Conservation (phyloP, 2,888 invertebrate genomes). For the Pheosia gnoma region DNA sequence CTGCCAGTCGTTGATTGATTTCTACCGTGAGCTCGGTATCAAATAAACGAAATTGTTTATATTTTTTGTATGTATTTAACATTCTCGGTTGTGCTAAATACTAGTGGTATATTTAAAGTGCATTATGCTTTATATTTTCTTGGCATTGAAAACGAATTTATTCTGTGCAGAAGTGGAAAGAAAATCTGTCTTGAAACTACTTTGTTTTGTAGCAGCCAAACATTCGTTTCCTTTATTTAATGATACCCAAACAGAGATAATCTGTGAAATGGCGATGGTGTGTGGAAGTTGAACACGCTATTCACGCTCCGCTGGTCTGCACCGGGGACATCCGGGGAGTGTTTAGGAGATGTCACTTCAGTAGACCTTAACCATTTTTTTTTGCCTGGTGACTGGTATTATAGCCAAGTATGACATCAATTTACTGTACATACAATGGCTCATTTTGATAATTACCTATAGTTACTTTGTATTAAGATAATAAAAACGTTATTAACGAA, state of each 20-base stretch:
- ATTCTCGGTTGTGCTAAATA: slow-evolving; percentile 7
- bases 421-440: too few relatives aligned
- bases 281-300: slow-evolving; percentile 49
- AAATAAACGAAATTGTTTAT: slow-evolving; percentile 40
- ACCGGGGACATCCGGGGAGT: slow-evolving; percentile 62
- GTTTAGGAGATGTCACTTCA: slow-evolving; percentile 14
- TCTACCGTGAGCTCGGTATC: slow-evolving; percentile 47
- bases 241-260: not conserved
- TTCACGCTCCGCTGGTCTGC: slow-evolving; percentile 58
- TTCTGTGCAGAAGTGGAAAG: not conserved
- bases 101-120: slow-evolving; percentile 16
- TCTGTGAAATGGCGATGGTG: slow-evolving; percentile 27
- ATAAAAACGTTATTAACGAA: too few relatives aligned
- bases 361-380: slow-evolving; percentile 6
- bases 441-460: too few relatives aligned
- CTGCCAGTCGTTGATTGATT: slow-evolving; percentile 65
- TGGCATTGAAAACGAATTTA: not conserved
- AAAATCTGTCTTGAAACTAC: not conserved
- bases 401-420: too few relatives aligned
- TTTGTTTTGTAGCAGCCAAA: not conserved
- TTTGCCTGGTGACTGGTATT: too few relatives aligned
- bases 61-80: slow-evolving; percentile 24
- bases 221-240: not conserved
- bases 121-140: slow-evolving; percentile 11
- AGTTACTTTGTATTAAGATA: too few relatives aligned